A percentile compares a stretch with the other conserved stretches of the same genome.
Evolutionary conservation across 2,888 invertebrate species (phyloP).

Genomic region (Philereme vetulata): DNA sequence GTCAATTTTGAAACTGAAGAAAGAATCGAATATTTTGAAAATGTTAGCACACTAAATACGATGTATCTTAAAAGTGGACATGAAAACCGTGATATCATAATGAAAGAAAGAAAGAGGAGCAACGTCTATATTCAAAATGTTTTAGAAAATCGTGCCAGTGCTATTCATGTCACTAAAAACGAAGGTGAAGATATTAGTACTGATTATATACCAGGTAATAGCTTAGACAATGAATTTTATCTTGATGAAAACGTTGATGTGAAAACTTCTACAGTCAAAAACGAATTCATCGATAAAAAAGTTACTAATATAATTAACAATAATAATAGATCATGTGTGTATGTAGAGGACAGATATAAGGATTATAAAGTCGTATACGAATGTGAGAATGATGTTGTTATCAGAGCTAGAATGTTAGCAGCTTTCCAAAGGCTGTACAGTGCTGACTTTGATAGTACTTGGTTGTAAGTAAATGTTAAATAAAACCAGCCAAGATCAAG

Average conservation of each 20-base stretch:
- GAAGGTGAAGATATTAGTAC: slow-evolving; percentile 12
- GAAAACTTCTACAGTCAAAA: slow-evolving; percentile 3
- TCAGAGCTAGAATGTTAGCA: slow-evolving; percentile 50
- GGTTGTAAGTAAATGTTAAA: slow-evolving; percentile 37
- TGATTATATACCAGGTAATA: slow-evolving; percentile 19
- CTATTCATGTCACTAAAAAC: slow-evolving; percentile 10
- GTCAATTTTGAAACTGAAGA: slow-evolving; percentile 45
- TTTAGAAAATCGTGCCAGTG: slow-evolving; percentile 22
- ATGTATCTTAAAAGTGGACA: slow-evolving; percentile 27
- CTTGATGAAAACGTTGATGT: slow-evolving; percentile 8
- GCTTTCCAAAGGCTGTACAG: slow-evolving; percentile 47
- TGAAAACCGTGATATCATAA: slow-evolving; percentile 17
- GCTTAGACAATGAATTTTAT: slow-evolving; percentile 15
- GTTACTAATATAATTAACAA: not conserved
- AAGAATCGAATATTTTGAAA: slow-evolving; percentile 30
- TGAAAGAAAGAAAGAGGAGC: slow-evolving; percentile 25
- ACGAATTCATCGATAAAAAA: slow-evolving; percentile 12
- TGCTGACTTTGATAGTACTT: slow-evolving; percentile 45
- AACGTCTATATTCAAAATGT: slow-evolving; percentile 29
- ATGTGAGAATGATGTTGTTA: slow-evolving; percentile 47
- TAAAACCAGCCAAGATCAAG: too few species aligned
- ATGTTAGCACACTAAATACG: slow-evolving; percentile 27
- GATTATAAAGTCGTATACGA: slow-evolving; percentile 37
- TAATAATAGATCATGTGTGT: slow-evolving; percentile 26
- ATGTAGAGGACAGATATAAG: slow-evolving; percentile 31